These are phyloP conservation scores for Stramonita haemastoma DNA, from an alignment of 2,888 invertebrate species.

Conservation along the genomic window DNA sequence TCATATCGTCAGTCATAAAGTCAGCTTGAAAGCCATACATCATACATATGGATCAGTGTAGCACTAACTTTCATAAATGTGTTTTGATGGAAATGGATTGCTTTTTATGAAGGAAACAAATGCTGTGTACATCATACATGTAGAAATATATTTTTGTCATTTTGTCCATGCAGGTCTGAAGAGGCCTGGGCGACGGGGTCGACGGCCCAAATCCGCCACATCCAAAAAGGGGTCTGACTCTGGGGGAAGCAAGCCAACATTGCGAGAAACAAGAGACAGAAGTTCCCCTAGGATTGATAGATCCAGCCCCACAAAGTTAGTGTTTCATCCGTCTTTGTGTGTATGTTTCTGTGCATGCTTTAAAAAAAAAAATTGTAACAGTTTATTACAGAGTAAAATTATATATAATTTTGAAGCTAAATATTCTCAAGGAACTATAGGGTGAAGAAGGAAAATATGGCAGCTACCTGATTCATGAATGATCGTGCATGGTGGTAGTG, in stretches of 20 bases:
- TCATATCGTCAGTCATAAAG: too few species aligned
- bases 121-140: too few species aligned
- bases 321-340: not conserved
- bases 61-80: too few species aligned
- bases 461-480: too few species aligned
- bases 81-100: too few species aligned
- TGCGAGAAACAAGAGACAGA: not conserved
- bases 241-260: too few species aligned
- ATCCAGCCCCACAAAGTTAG: not conserved
- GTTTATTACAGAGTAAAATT: not conserved
- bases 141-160: too few species aligned
- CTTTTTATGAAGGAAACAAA: too few species aligned
- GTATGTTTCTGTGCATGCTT: not conserved
- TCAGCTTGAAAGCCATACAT: too few species aligned
- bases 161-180: slow-evolving; percentile 22
- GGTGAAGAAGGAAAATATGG: not conserved
- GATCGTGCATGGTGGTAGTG: too few species aligned
- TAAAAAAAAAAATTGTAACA: too few species aligned
- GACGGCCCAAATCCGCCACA: slow-evolving; percentile 20
- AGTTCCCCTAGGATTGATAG: not conserved
- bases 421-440: not conserved
- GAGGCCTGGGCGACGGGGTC: slow-evolving; percentile 18
- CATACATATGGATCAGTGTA: too few species aligned
- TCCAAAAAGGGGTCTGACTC: not conserved
- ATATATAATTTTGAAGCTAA: not conserved